Evolutionary conservation across 2,797 vertebrate genomes (phyloP).

Genomic region (Cyclura pinguis): DNA sequence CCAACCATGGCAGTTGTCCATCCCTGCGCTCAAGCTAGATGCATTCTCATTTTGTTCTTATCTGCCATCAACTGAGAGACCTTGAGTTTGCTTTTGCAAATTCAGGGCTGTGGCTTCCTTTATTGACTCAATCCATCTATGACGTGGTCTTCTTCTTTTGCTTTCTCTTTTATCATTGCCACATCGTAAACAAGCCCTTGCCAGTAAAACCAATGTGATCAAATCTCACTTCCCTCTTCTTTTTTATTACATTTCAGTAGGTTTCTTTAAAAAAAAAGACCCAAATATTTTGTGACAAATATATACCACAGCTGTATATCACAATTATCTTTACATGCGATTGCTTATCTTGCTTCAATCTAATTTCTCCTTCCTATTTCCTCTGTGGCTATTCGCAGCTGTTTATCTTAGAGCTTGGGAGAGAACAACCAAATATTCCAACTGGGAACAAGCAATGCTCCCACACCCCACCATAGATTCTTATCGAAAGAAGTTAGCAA

Average conservation of each 20-base stretch:
- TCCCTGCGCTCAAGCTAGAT: no score
- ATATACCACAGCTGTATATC: neutral
- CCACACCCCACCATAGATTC: rapidly evolving
- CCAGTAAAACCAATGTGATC: constrained; percentile 4
- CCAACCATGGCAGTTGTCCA: no score
- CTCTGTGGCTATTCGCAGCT: neutral
- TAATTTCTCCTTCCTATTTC: constrained; percentile 21
- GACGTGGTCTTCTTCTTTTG: neutral
- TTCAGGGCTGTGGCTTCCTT: neutral
- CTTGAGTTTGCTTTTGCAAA: no score
- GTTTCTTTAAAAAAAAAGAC: neutral
- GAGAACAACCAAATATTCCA: neutral
- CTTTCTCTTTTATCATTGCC: neutral
- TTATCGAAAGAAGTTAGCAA: rapidly evolving
- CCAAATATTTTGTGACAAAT: neutral
- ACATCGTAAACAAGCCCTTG: neutral
- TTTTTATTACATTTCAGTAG: neutral
- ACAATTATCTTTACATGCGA: neutral
- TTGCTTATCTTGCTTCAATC: neutral
- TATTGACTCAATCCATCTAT: neutral
- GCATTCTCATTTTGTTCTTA: no score
- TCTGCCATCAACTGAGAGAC: no score
- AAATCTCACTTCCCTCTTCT: neutral
- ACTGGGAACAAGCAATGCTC: neutral
- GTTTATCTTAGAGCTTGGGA: neutral